Percentiles rank a stretch among this genome's conserved stretches.
These are phyloP conservation scores for Salminus brasiliensis DNA, from an alignment of 2,113 vertebrate genomes.

Conservation along the genomic window DNA sequence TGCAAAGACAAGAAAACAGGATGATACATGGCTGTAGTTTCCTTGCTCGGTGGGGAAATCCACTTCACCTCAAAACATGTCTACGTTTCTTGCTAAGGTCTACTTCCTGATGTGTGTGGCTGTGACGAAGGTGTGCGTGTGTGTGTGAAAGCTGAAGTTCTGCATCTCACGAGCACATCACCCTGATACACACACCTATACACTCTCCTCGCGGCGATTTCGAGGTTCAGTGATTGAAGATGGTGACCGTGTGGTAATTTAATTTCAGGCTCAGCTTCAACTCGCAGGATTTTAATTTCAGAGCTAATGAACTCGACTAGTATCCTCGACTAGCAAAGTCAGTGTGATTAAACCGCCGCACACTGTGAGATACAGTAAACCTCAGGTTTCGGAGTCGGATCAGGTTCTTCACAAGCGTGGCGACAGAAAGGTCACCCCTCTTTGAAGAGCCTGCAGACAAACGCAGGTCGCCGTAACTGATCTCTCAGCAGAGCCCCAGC, in stretches of 20 bases:
- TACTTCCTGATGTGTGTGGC: constrained; percentile 17
- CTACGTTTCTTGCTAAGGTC: not conserved
- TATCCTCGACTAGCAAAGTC: no score
- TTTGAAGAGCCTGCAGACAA: not conserved
- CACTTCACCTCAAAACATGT: constrained; percentile 2
- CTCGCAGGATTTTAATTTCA: no score
- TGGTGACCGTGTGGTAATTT: no score
- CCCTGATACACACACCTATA: not conserved
- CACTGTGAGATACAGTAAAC: no score
- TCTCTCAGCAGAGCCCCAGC: not conserved
- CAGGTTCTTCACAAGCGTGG: no score
- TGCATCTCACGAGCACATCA: not conserved
- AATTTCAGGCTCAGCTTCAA: no score
- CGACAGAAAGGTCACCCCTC: not conserved
- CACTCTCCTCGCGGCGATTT: no score
- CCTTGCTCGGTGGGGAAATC: constrained; percentile 34
- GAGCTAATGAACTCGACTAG: no score
- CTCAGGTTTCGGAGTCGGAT: no score
- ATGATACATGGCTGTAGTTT: not conserved
- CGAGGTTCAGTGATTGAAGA: no score
- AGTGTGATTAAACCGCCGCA: no score
- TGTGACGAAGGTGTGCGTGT: constrained; percentile 13
- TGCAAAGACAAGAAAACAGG: not conserved
- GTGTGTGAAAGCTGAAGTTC: not conserved
- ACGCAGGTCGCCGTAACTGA: not conserved